phyloP scores from a whole-genome alignment of 2,888 invertebrate species.

The Drosophila picticornis region DNA sequence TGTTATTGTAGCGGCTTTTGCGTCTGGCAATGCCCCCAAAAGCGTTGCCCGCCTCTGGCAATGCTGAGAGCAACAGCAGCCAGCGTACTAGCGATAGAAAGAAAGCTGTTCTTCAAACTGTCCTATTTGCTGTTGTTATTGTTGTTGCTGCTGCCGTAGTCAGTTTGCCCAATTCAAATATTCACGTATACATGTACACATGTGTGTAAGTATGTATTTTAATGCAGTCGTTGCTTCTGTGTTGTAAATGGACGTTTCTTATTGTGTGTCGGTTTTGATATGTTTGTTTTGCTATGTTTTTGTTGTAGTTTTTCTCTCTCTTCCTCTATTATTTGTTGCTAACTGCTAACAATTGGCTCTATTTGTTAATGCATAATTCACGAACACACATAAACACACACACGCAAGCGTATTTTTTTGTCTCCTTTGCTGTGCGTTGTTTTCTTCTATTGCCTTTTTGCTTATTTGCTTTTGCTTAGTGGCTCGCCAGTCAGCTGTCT shows the following conservation, averaged over 20 bases:
- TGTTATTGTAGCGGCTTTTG: conserved; percentile 17
- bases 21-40: conserved; percentile 55
- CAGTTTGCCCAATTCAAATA: conserved; percentile 12
- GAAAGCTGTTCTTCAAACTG: conserved; percentile 11
- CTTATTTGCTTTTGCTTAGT: conserved; percentile 38
- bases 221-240: conserved; percentile 27
- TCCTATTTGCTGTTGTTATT: conserved; percentile 9
- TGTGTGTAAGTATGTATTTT: conserved; percentile 1
- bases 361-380: conserved; percentile 34
- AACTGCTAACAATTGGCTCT: neutral
- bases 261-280: conserved; percentile 56
- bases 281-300: conserved; percentile 45
- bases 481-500: conserved; percentile 72
- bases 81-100: conserved; percentile 10
- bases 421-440: conserved; percentile 31
- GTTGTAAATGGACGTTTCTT: conserved; percentile 73
- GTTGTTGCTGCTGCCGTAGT: conserved; percentile 9
- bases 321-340: conserved; percentile 4
- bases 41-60: conserved; percentile 46
- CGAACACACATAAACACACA: conserved; percentile 2
- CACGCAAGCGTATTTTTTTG: conserved; percentile 16
- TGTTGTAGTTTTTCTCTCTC: conserved; percentile 26
- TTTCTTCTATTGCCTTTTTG: conserved; percentile 20
- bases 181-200: neutral
- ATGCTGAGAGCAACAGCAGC: conserved; percentile 43